phyloP scores from a whole-genome alignment of 2,888 invertebrate genomes.

The Nemotelus nigrinus region DNA sequence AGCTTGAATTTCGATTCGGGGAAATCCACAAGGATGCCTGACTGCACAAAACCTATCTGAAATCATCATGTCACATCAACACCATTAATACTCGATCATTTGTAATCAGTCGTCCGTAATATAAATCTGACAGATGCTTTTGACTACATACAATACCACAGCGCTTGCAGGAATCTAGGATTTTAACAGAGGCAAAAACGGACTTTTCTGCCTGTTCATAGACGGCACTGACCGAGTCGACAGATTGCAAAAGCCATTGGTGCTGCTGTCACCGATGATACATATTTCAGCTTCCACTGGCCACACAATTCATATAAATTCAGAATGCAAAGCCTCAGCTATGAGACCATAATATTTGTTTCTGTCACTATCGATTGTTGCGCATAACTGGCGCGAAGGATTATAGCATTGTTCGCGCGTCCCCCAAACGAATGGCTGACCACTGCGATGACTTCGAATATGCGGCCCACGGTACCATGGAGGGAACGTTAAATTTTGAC shows the following conservation, averaged over 20 bases:
- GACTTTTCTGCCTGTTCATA: too few relatives aligned
- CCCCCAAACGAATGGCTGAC: too few relatives aligned
- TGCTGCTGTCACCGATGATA: not conserved
- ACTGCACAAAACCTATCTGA: conserved; percentile 12
- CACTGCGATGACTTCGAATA: too few relatives aligned
- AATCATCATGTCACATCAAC: conserved; percentile 33
- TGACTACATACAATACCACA: conserved; percentile 3
- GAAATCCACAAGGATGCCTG: not conserved
- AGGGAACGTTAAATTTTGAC: too few relatives aligned
- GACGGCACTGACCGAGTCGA: not conserved
- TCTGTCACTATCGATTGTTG: not conserved
- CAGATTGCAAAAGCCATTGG: not conserved
- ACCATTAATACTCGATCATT: conserved; percentile 22
- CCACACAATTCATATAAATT: not conserved
- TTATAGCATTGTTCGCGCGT: too few relatives aligned
- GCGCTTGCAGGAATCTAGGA: not conserved
- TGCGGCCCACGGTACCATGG: too few relatives aligned
- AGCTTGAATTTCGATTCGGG: not conserved
- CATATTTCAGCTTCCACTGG: too few relatives aligned
- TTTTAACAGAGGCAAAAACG: not conserved
- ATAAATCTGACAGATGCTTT: conserved; percentile 31
- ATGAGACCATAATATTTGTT: not conserved
- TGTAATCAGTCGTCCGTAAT: conserved; percentile 26
- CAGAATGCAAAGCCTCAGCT: not conserved
- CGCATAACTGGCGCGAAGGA: too few relatives aligned